These are phyloP conservation scores for Lota lota DNA, from an alignment of 2,113 vertebrate genomes.

Conservation along the genomic window DNA sequence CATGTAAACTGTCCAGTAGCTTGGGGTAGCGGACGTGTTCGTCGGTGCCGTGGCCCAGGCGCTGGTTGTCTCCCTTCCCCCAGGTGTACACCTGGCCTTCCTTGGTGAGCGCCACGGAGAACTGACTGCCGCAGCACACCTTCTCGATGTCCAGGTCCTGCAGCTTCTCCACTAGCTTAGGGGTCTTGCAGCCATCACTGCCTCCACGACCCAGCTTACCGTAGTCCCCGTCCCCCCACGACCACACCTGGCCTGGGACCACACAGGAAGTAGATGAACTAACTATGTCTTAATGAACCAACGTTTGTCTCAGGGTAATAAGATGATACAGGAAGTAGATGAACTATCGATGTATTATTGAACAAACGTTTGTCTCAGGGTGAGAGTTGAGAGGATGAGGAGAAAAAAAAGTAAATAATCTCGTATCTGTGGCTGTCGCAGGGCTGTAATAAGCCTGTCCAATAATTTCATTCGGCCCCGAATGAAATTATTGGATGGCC, in stretches of 20 bases:
- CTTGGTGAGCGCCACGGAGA: slow-evolving; percentile 92
- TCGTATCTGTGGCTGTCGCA: too few relatives aligned
- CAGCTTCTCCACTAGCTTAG: slow-evolving; percentile 94
- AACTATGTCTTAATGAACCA: neutral
- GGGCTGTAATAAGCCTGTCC: too few relatives aligned
- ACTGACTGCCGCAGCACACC: slow-evolving; percentile 95
- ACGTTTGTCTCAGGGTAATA: too few relatives aligned
- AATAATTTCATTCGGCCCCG: too few relatives aligned
- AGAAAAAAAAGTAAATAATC: too few relatives aligned
- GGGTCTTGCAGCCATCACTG: slow-evolving; percentile 96
- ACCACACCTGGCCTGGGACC: slow-evolving; percentile 92
- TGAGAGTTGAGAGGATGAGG: too few relatives aligned
- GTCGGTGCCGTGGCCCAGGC: slow-evolving; percentile 93
- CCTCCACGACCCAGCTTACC: slow-evolving; percentile 95
- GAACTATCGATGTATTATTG: too few relatives aligned
- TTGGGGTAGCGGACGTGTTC: slow-evolving; percentile 96
- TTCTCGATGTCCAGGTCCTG: slow-evolving; percentile 92
- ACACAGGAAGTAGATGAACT: neutral
- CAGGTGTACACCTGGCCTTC: slow-evolving; percentile 96
- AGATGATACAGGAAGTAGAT: too few relatives aligned
- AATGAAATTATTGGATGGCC: too few relatives aligned
- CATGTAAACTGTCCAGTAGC: slow-evolving; percentile 88
- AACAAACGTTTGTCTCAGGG: too few relatives aligned
- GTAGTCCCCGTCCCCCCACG: slow-evolving; percentile 97
- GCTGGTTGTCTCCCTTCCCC: slow-evolving; percentile 98